Evolutionary conservation across 2,888 invertebrate species (phyloP).

Genomic region (Tachina fera): DNA sequence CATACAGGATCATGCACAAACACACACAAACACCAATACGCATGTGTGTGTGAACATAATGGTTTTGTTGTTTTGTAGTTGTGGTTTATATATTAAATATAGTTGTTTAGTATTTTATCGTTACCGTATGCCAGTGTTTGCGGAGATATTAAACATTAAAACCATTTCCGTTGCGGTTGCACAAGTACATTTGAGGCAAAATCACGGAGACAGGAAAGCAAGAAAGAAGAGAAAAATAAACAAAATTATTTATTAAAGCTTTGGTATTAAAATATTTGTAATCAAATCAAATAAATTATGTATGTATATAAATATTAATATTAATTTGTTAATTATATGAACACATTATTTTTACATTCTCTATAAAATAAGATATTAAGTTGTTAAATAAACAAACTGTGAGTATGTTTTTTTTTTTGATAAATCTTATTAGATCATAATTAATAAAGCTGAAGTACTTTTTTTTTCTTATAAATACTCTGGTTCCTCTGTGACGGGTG

Average conservation of each 20-base stretch:
- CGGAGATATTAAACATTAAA: conserved; percentile 59
- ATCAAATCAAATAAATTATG: conserved; percentile 3
- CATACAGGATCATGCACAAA: too few relatives aligned
- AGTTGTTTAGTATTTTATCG: conserved; percentile 38
- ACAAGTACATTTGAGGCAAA: conserved; percentile 10
- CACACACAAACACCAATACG: conserved; percentile 3
- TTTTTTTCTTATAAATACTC: too few relatives aligned
- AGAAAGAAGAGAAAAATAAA: conserved; percentile 28
- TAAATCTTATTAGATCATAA: too few relatives aligned
- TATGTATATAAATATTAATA: conserved; percentile 8
- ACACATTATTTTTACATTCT: too few relatives aligned
- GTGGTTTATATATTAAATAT: conserved; percentile 42
- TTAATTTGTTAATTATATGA: conserved; percentile 11
- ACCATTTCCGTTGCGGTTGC: conserved; percentile 59
- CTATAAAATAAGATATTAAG: too few relatives aligned
- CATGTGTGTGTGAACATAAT: background rate
- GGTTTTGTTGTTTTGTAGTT: conserved; percentile 62
- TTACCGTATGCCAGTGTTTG: conserved; percentile 54
- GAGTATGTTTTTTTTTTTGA: too few relatives aligned
- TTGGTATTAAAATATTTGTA: conserved; percentile 16
- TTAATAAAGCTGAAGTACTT: too few relatives aligned
- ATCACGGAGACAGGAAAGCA: background rate
- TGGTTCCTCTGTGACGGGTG: too few relatives aligned
- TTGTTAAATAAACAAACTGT: too few relatives aligned
- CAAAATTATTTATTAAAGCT: conserved; percentile 41